Evolutionary conservation across 2,113 vertebrate species (phyloP).

Genomic region (Cololabis saira): DNA sequence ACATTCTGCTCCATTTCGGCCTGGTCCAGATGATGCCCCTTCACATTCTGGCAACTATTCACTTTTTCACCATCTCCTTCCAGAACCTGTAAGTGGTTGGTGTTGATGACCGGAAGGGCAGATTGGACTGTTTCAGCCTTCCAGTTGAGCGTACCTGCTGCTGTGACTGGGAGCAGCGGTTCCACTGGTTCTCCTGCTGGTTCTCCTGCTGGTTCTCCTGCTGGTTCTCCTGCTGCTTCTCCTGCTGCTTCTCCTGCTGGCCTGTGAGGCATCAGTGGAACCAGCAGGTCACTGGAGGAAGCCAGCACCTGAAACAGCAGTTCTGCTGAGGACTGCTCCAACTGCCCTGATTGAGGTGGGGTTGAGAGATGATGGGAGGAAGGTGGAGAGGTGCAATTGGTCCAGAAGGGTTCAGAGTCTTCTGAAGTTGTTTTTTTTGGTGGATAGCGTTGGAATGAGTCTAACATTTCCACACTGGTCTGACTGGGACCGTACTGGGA

Average conservation of each 20-base stretch:
- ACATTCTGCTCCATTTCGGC: too few relatives aligned
- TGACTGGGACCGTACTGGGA: not conserved
- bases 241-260: slow-evolving; percentile 25
- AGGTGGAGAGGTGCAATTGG: too few relatives aligned
- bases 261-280: slow-evolving; percentile 30
- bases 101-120: not conserved
- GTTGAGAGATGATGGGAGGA: slow-evolving; percentile 4
- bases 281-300: slow-evolving; percentile 65
- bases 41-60: not conserved
- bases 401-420: not conserved
- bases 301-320: slow-evolving; percentile 65
- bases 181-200: slow-evolving; percentile 16
- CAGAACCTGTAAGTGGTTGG: not conserved
- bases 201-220: too few relatives aligned
- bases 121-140: not conserved
- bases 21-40: not conserved
- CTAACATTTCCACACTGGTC: not conserved
- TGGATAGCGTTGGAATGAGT: not conserved
- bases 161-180: not conserved
- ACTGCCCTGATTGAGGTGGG: slow-evolving; percentile 28
- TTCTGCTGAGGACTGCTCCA: slow-evolving; percentile 64
- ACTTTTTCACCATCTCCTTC: not conserved
- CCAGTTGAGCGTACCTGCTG: not conserved
- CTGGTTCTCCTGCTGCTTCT: too few relatives aligned
- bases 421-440: not conserved